Percentiles rank a stretch among this genome's conserved stretches.
Evolutionary conservation across 2,797 vertebrate species (phyloP).

Genomic region (Sebastes vulpes): DNA sequence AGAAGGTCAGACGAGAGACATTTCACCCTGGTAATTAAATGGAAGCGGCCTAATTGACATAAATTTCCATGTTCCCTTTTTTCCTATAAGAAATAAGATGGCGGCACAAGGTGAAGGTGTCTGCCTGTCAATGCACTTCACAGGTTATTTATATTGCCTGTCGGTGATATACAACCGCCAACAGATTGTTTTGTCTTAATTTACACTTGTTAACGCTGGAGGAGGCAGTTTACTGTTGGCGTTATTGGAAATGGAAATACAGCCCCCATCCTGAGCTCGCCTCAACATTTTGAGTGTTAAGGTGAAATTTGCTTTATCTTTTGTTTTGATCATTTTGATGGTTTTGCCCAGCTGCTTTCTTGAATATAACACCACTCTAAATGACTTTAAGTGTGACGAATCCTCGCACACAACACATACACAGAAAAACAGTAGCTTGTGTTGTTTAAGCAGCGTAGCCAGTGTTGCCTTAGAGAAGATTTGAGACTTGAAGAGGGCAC

Average conservation of each 20-base stretch:
- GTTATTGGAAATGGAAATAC: too few species aligned
- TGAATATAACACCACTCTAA: too few species aligned
- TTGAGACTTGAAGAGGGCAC: conserved; percentile 23
- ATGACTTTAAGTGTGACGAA: neutral
- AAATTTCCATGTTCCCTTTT: conserved; percentile 16
- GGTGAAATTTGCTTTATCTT: too few species aligned
- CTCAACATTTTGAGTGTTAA: too few species aligned
- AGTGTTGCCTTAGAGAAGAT: neutral
- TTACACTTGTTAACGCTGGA: neutral
- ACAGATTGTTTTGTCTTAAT: neutral
- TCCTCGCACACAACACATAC: neutral
- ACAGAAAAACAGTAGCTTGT: neutral
- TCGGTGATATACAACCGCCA: neutral
- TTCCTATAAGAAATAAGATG: conserved; percentile 7
- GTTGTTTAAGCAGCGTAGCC: neutral
- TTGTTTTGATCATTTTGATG: too few species aligned
- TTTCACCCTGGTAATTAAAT: conserved; percentile 66
- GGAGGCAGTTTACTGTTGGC: too few species aligned
- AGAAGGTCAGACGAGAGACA: conserved; percentile 46
- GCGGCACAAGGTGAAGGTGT: conserved; percentile 34
- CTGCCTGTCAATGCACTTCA: conserved; percentile 1
- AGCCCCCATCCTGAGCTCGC: too few species aligned
- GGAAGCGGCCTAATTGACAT: conserved; percentile 60
- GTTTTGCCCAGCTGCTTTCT: too few species aligned
- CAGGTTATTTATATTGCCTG: conserved; percentile 21